Evolutionary conservation across 37 sponge, comb jelly and placozoan species (phyloP), one percentile per base, ranked within the genome.

Genomic region (Aphrocallistes beatrix): DNA sequence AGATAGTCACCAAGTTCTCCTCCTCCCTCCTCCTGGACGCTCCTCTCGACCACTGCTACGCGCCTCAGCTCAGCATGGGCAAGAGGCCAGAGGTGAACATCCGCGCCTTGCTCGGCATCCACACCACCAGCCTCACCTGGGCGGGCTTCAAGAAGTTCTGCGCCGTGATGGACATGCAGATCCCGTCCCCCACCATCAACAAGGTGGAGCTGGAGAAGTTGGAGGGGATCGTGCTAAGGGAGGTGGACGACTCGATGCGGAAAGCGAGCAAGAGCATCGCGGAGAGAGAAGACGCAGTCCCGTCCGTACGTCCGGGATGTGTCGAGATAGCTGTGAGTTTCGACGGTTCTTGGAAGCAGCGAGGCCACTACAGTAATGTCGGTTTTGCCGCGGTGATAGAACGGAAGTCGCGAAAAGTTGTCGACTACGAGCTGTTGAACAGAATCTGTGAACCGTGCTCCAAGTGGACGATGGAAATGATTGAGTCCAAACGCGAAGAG

Each of bases 391-490:
- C 75, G 8, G 75, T 60, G 8, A 60, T 60, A 60, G 75, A 60
- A 13, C 25, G 75, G 6, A 13, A 32, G 34, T 60, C 75, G 1
- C 10, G n/a, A 30, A 60, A 60, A 21, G 40, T 50, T 0, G 87
- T 86, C 16, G 82, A 82, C 49, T 85, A 45, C 17, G 37, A 85
- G 30, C 37, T 85, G 32, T 39, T 38, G 0, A 83, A 8, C 84
- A 83, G 40, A 39, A 83, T 25, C 45, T 83, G 84, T 1, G 1
- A 13, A 0, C 16, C 1, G 0, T 83, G 84, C 34, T 8, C 45
- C 23, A 16, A n/a, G 28, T 38, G 39, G 39, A 0, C 84, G 16
- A 30, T 37, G 19, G 8, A 37, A 16, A 60, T 60, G 75, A 60
- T 60, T 3, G 83, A 82, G 23, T 19, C 8, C 9, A n/a, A 17